A percentile compares a stretch with the other conserved stretches of the same genome.
Conservation (phyloP, 1,140 invertebrate species). For the Anastrepha obliqua region DNA sequence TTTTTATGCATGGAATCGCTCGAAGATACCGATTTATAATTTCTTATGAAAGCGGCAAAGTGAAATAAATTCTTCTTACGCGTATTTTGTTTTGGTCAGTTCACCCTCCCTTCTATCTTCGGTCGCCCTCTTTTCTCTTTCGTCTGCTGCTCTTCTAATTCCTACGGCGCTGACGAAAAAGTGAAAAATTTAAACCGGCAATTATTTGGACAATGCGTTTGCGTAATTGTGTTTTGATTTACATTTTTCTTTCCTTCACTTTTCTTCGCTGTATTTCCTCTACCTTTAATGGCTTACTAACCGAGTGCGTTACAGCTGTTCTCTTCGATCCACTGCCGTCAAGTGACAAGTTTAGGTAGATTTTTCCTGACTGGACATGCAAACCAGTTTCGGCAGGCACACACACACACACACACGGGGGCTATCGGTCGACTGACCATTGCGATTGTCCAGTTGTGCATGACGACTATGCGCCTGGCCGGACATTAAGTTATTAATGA, state of each 20-base stretch:
- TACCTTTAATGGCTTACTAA: neutral
- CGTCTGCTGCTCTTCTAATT: neutral
- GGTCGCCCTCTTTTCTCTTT: neutral
- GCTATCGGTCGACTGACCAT: constrained; percentile 10
- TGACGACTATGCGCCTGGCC: neutral
- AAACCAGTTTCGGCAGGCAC: constrained; percentile 18
- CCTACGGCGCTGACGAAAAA: neutral
- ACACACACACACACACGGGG: neutral
- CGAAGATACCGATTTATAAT: neutral
- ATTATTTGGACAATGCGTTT: constrained; percentile 56
- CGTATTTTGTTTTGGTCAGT: constrained; percentile 42
- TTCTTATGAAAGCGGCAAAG: neutral
- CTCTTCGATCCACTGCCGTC: neutral
- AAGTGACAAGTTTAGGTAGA: constrained; percentile 30
- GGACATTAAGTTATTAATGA: constrained; percentile 50
- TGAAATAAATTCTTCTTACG: neutral
- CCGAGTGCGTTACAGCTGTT: constrained; percentile 17
- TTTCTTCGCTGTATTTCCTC: neutral
- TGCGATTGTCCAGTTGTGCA: neutral
- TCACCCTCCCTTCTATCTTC: neutral
- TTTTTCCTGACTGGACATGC: neutral
- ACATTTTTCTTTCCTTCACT: neutral
- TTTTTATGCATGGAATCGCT: neutral
- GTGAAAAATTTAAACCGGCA: neutral
- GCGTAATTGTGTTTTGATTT: constrained; percentile 57